Evolutionary conservation across 2,797 vertebrate genomes (phyloP).

Genomic region (Nannoperca obscura): DNA sequence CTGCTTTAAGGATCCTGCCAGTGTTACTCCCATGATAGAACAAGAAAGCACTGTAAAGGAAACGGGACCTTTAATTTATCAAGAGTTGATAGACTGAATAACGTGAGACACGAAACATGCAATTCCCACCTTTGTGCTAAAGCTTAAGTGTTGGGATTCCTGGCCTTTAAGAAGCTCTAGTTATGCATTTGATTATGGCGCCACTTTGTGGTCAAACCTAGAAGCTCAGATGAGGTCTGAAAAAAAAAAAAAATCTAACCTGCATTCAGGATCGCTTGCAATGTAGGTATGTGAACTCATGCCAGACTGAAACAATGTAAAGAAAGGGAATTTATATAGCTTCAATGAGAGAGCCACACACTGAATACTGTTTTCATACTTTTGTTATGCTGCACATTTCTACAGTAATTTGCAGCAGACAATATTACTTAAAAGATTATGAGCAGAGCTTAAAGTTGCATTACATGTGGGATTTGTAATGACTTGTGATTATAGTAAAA

Average conservation of each 20-base stretch:
- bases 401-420: neutral
- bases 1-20: neutral
- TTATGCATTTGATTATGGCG: conserved; percentile 35
- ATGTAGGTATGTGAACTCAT: conserved; percentile 1
- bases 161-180: neutral
- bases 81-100: neutral
- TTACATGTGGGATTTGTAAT: conserved; percentile 33
- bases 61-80: neutral
- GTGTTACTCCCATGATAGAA: neutral
- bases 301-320: neutral
- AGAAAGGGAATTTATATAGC: neutral
- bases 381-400: conserved; percentile 21
- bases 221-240: conserved; percentile 29
- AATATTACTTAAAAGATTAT: neutral
- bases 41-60: neutral
- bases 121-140: neutral
- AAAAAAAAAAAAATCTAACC: neutral
- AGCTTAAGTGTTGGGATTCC: neutral
- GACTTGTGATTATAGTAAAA: conserved; percentile 21
- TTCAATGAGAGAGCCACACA: conserved; percentile 5
- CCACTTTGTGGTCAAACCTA: conserved; percentile 59
- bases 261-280: neutral
- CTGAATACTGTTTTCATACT: conserved; percentile 1
- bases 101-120: neutral
- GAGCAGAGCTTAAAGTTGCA: conserved; percentile 12